These are phyloP conservation scores for Silurus asotus DNA, from an alignment of 2,113 vertebrate genomes.

Conservation along the genomic window DNA sequence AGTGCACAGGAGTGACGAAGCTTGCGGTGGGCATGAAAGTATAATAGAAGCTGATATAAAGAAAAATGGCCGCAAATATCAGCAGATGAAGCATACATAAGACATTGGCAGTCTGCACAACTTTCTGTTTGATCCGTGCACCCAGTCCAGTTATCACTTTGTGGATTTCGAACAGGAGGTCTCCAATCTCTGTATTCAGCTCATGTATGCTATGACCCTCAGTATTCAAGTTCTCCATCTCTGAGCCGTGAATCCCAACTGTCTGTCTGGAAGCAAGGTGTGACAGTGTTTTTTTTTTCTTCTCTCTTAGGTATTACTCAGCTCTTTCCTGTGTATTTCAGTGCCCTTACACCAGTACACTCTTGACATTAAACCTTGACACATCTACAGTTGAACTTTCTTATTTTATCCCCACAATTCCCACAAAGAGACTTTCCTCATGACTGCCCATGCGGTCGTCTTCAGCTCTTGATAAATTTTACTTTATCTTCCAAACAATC, in stretches of 20 bases:
- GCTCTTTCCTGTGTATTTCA: background rate
- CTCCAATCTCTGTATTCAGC: conserved; percentile 37
- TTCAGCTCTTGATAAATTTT: conserved; percentile 4
- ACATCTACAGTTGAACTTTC: background rate
- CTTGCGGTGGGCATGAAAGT: conserved; percentile 84
- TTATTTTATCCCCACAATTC: background rate
- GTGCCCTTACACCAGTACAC: background rate
- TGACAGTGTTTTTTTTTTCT: background rate
- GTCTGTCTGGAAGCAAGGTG: background rate
- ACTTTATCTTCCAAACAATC: conserved; percentile 16
- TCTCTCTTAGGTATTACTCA: background rate
- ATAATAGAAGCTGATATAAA: conserved; percentile 88
- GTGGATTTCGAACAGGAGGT: conserved; percentile 64
- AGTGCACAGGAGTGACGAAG: conserved; percentile 79
- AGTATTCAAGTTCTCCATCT: background rate
- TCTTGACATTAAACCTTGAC: background rate
- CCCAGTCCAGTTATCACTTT: conserved; percentile 58
- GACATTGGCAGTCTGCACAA: conserved; percentile 71
- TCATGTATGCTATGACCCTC: conserved; percentile 31
- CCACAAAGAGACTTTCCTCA: background rate
- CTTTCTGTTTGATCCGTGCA: conserved; percentile 64
- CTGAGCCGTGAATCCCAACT: background rate
- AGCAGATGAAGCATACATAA: conserved; percentile 76
- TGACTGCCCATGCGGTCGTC: background rate
- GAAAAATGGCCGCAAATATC: conserved; percentile 80